Evolutionary conservation across 2,797 vertebrate species (phyloP).

Genomic region (Philypnodon macrostomus): DNA sequence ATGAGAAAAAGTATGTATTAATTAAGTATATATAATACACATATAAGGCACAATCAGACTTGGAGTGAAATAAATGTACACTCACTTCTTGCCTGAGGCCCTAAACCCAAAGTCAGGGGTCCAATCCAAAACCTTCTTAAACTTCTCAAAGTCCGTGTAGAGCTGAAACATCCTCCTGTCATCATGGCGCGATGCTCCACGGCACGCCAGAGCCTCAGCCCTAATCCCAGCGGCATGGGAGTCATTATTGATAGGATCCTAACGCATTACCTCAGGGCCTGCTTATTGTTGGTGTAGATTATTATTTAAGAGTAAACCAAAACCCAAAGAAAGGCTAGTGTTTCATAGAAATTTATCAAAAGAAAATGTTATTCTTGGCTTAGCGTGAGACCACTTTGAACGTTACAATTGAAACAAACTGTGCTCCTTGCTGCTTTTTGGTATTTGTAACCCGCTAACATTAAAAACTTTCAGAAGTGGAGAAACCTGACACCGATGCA

Average conservation of each 20-base stretch:
- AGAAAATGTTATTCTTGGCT: conserved; percentile 84
- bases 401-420: conserved; percentile 70
- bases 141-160: conserved; percentile 68
- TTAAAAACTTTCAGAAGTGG: conserved; percentile 20
- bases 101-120: conserved; percentile 69
- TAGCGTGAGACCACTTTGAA: conserved; percentile 70
- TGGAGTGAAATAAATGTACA: too few species aligned
- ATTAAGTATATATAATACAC: conserved; percentile 28
- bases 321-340: conserved; percentile 69
- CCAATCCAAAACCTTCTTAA: conserved; percentile 68
- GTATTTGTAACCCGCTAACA: conserved; percentile 39
- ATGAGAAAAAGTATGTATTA: conserved; percentile 18
- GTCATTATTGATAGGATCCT: conserved; percentile 80
- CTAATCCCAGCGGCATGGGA: conserved; percentile 80
- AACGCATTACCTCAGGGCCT: conserved; percentile 78
- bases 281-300: conserved; percentile 81
- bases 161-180: conserved; percentile 74
- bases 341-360: conserved; percentile 81
- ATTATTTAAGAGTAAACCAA: conserved; percentile 81
- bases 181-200: conserved; percentile 73
- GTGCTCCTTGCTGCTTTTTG: conserved; percentile 42
- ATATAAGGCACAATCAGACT: conserved; percentile 27
- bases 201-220: conserved; percentile 68
- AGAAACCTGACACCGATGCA: conserved; percentile 28
- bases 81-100: conserved; percentile 40